A percentile compares a stretch with the other conserved stretches of the same genome.
phyloP scores from a whole-genome alignment of 2,113 vertebrate species.

The Bothrops jararaca region DNA sequence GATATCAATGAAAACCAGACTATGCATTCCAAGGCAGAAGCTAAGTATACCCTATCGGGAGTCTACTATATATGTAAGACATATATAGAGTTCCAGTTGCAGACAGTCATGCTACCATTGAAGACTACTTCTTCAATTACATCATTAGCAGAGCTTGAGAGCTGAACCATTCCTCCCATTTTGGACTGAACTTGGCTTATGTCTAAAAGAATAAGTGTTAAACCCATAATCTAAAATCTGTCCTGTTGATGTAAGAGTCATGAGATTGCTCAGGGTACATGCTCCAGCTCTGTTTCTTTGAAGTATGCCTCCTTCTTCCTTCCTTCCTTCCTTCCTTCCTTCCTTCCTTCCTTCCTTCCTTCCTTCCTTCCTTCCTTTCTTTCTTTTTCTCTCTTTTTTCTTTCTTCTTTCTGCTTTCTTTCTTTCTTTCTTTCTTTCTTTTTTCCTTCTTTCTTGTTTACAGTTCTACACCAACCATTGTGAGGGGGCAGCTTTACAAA shows the following conservation, averaged over 20 bases:
- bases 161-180: neutral
- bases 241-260: neutral
- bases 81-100: neutral
- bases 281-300: neutral
- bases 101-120: neutral
- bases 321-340: neutral
- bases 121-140: neutral
- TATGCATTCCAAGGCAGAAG: neutral
- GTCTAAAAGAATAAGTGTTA: neutral
- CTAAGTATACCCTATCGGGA: neutral
- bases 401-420: too few relatives aligned
- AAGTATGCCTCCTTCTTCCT: neutral
- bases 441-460: neutral
- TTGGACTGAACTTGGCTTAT: neutral
- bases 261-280: neutral
- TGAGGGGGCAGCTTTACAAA: neutral
- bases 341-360: too few relatives aligned
- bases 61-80: neutral
- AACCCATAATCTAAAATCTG: neutral
- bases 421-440: too few relatives aligned
- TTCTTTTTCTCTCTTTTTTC: neutral
- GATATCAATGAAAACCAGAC: neutral
- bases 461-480: neutral
- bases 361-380: neutral
- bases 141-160: neutral